phyloP scores from a whole-genome alignment of 2,888 invertebrate species.

The Lamellibrachia satsuma region DNA sequence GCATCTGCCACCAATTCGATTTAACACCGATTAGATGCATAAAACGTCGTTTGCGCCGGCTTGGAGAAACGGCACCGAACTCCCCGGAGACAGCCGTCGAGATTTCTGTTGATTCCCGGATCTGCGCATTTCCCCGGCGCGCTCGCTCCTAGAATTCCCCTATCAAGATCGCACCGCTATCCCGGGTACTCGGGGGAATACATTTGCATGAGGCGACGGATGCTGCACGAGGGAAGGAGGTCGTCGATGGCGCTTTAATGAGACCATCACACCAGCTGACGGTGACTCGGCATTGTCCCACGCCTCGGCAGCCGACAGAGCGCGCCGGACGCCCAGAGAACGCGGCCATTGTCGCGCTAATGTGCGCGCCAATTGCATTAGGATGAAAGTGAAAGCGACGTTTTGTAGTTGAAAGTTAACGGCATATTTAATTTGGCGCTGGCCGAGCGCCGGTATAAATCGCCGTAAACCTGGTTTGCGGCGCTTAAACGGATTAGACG shows the following conservation, averaged over 20 bases:
- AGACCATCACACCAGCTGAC: neutral
- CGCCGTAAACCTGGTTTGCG: neutral
- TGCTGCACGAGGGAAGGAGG: neutral
- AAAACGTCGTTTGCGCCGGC: neutral
- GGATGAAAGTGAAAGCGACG: slow-evolving; percentile 17
- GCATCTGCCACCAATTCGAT: slow-evolving; percentile 13
- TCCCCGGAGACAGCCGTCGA: neutral
- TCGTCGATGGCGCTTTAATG: neutral
- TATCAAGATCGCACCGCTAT: neutral
- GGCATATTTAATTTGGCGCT: neutral
- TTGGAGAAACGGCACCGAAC: neutral
- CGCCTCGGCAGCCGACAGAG: neutral
- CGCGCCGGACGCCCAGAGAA: neutral
- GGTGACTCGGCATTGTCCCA: neutral
- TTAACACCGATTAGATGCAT: slow-evolving; percentile 17
- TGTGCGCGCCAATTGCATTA: neutral
- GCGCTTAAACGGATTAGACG: slow-evolving; percentile 3
- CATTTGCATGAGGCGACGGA: neutral
- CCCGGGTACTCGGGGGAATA: neutral
- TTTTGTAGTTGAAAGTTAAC: slow-evolving; percentile 17
- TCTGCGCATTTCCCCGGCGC: neutral
- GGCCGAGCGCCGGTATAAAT: neutral
- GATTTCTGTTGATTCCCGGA: neutral
- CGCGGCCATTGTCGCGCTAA: neutral
- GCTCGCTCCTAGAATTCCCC: neutral